Evolutionary conservation across 2,888 invertebrate genomes (phyloP), one percentile per base, ranked within the genome.

Genomic region (Acanthosoma haemorrhoidale): DNA sequence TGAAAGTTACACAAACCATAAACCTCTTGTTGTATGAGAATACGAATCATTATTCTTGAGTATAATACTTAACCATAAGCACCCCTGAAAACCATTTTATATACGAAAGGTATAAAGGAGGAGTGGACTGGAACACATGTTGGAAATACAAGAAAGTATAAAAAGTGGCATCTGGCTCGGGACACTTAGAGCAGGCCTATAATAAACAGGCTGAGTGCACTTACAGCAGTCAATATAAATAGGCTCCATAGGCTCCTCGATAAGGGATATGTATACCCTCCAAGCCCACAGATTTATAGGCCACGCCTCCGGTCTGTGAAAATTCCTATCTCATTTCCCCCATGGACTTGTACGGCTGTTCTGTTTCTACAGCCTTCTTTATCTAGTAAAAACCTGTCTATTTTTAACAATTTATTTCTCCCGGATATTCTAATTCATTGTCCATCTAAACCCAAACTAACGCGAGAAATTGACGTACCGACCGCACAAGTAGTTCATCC

Each of bases 131-230:
- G 13, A n/a, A 25, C 51, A 51, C 25, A 51, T 51, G 51, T 51
- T 51, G 13, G 51, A 25, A 25, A 51, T 25, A 51, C 51, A 51
- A 13, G 13, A 51, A 51, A 51, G 51, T 51, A 51, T 51, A 51
- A 51, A 51, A 51, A 51, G 25, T 51, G 25, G 51, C 51, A 51
- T 51, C 51, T 51, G 51, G 51, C 25, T 21, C 51, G 13, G 51
- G 51, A 51, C 51, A 51, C 51, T 51, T 25, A 51, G n/a, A 51
- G 51, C 8, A 21, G 51, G 29, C 51, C 51, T 51, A 51, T 51
- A 51, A 51, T 51, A 51, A 51, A 51, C n/a, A n/a, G n/a, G n/a
- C 51, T n/a, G 51, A 51, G 51, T 51, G 51, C 51, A 51, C 51
- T 51, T 51, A 51, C 25, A 51, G n/a, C 13, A 51, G 51, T 51